Conservation (phyloP, 1,140 invertebrate species). For the Mercenaria mercenaria region DNA sequence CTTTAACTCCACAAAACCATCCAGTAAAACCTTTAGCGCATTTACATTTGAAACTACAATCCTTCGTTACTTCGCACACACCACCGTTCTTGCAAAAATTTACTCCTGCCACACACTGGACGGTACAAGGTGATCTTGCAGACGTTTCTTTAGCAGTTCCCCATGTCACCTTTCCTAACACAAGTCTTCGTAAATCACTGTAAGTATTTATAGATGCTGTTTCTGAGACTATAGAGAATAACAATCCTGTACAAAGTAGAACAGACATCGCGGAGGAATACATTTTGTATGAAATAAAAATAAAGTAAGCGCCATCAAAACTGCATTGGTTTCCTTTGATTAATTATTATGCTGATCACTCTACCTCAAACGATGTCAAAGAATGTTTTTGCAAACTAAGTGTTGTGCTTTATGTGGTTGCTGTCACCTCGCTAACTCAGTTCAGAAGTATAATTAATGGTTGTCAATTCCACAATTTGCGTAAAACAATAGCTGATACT, state of each 20-base stretch:
- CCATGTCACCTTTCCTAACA: not conserved
- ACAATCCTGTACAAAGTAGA: not conserved
- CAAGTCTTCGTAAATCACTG: not conserved
- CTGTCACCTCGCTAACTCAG: not conserved
- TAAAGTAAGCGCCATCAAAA: not conserved
- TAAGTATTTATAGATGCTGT: not conserved
- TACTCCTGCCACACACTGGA: not conserved
- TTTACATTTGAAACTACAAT: constrained; percentile 26
- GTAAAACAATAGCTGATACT: not conserved
- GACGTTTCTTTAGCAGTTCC: not conserved
- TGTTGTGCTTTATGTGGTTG: not conserved
- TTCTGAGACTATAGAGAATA: not conserved
- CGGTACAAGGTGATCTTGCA: not conserved
- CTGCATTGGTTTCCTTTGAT: not conserved
- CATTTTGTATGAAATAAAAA: not conserved
- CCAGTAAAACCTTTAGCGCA: not conserved
- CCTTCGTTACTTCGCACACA: not conserved
- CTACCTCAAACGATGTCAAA: not conserved
- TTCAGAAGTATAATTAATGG: not conserved
- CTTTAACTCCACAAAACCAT: not conserved
- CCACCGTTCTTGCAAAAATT: not conserved
- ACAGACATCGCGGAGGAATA: not conserved
- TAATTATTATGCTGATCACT: not conserved
- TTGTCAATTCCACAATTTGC: not conserved
- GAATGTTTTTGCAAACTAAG: not conserved